Evolutionary conservation across 2,797 vertebrate species (phyloP), one percentile per base, ranked within the genome.

Genomic region (Gymnothorax reevesii): DNA sequence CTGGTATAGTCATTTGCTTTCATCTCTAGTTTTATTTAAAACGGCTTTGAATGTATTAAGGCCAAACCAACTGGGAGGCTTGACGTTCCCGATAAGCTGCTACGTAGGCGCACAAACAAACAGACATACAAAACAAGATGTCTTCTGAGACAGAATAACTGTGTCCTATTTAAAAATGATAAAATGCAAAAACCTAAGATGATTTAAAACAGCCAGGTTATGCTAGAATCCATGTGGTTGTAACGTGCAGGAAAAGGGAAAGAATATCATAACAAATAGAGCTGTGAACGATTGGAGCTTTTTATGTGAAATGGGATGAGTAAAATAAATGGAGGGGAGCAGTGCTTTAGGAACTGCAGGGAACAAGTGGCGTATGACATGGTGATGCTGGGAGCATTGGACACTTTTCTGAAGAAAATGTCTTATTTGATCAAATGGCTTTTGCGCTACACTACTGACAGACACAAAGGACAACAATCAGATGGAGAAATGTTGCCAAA

Each of bases 1-100:
- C 73, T 52, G 10, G 25, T 33, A 49, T 52, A 77, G 42, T 49
- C 2, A 8, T 52, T 52, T 77, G 42, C 73, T 73, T 73, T 73
- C 9, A 73, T 42, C 69, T 73, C 69, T 12, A 73, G 69, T 42
- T 69, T 73, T 33, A 73, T 73, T 73, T 73, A 33, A 73, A 73
- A 52, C 42, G 7, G 27, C 73, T 52, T 77, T 49, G 42, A 77
- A 77, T 77, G 49, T 7, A 52, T 77, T 77, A 77, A 77, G 33
- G 42, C 42, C 13, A 52, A 77, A 77, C 42, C 73, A 77, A 77
- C 15, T 52, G 73, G 73, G 27, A 77, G 73, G 73, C 49, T 12
- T 77, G 42, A 52, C 73, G 22, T 77, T 15, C 73, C 15, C 52
- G 15, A 52, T 17, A 20, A 49, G 73, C 15, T 49, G 4, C 20